These are phyloP conservation scores for Andrena minutula DNA, from an alignment of 2,888 invertebrate genomes.

Conservation along the genomic window DNA sequence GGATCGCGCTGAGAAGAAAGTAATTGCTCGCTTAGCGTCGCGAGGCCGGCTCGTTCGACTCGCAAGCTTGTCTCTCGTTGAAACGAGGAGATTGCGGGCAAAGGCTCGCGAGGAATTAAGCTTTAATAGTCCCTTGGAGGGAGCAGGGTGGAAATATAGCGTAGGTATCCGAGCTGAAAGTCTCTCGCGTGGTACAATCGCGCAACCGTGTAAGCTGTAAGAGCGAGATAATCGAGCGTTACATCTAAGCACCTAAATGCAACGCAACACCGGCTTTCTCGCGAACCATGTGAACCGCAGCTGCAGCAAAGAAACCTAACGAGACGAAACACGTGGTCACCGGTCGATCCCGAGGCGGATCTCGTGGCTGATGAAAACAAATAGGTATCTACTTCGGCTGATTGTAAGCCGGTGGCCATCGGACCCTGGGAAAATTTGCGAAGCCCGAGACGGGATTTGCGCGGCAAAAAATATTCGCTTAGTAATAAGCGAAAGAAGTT, in stretches of 20 bases:
- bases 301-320: constrained; percentile 41
- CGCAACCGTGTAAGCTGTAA: background rate
- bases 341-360: constrained; percentile 55
- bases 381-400: background rate
- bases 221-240: constrained; percentile 43
- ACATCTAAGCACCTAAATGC: constrained; percentile 53
- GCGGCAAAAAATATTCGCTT: background rate
- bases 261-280: constrained; percentile 57
- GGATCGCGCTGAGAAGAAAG: background rate
- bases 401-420: no score
- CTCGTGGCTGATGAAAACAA: constrained; percentile 43
- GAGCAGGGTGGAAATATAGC: background rate
- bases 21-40: background rate
- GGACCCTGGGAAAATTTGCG: background rate
- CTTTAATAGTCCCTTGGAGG: background rate
- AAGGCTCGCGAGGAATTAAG: background rate
- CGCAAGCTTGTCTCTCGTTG: background rate
- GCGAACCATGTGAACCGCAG: constrained; percentile 69
- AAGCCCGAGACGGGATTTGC: background rate
- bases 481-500: no score
- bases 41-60: background rate
- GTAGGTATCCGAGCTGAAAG: background rate
- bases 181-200: background rate
- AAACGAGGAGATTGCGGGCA: background rate
- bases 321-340: constrained; percentile 64